Percentiles rank a stretch among this genome's conserved stretches.
Evolutionary conservation across 2,888 invertebrate species (phyloP).

Genomic region (Phaedon cochleariae): DNA sequence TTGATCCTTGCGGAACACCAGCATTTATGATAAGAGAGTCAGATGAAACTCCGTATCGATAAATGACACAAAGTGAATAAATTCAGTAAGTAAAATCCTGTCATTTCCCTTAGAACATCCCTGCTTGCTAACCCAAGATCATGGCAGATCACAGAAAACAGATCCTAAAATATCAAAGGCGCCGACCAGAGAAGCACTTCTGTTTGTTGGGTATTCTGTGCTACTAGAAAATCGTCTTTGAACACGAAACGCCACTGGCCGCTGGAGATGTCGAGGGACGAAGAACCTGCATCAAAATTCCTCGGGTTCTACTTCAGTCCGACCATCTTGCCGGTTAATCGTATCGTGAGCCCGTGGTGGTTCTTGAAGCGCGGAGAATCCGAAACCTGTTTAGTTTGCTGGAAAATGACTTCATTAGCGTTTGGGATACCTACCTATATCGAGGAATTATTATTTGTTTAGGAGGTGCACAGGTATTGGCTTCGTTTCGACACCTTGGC

Average conservation of each 20-base stretch:
- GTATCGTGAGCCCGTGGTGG: constrained; percentile 6
- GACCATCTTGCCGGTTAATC: constrained; percentile 21
- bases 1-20: too few relatives aligned
- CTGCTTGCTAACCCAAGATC: too few relatives aligned
- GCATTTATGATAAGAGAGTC: too few relatives aligned
- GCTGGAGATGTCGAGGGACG: background rate
- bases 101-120: too few relatives aligned
- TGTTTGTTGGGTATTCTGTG: too few relatives aligned
- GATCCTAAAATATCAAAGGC: too few relatives aligned
- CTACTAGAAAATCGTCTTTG: too few relatives aligned
- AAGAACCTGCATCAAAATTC: constrained; percentile 58
- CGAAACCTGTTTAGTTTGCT: constrained; percentile 41
- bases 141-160: too few relatives aligned
- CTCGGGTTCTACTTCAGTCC: constrained; percentile 48
- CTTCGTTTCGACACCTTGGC: background rate
- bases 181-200: too few relatives aligned
- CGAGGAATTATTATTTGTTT: constrained; percentile 24
- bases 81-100: too few relatives aligned
- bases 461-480: background rate
- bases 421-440: constrained; percentile 27
- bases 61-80: too few relatives aligned
- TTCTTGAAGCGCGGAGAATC: constrained; percentile 21
- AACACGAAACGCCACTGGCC: background rate
- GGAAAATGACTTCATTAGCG: constrained; percentile 47
- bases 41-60: too few relatives aligned